These are phyloP conservation scores for Serranus cabrilla DNA, from an alignment of 2,797 vertebrate genomes.

Conservation along the genomic window DNA sequence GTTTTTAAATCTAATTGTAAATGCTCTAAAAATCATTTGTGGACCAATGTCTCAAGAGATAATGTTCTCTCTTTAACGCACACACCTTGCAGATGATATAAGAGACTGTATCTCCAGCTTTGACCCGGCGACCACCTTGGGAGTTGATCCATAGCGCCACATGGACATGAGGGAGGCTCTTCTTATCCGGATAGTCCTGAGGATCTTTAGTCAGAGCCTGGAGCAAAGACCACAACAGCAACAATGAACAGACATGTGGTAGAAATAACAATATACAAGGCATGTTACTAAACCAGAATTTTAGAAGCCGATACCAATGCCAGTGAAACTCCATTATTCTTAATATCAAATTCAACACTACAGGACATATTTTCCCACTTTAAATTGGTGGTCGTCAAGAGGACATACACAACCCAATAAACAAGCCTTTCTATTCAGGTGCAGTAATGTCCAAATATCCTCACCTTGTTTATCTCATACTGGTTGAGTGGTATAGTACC, in stretches of 20 bases:
- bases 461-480: slow-evolving; percentile 98
- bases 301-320: too few relatives aligned
- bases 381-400: neutral
- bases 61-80: neutral
- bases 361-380: neutral
- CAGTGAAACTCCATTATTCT: too few relatives aligned
- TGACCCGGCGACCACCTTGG: slow-evolving; percentile 93
- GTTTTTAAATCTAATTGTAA: neutral
- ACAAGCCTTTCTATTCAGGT: neutral
- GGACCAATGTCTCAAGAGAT: neutral
- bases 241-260: neutral
- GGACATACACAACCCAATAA: neutral
- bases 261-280: neutral
- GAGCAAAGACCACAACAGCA: neutral
- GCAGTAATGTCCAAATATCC: neutral
- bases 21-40: neutral
- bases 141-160: slow-evolving; percentile 99
- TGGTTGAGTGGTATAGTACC: slow-evolving; percentile 88
- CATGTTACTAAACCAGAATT: too few relatives aligned
- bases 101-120: slow-evolving; percentile 96
- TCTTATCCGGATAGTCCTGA: slow-evolving; percentile 99
- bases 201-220: slow-evolving; percentile 97
- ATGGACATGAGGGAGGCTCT: slow-evolving; percentile 95
- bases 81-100: slow-evolving; percentile 97
- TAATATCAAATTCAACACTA: too few relatives aligned